Percentiles rank a stretch among this genome's conserved stretches.
Conservation (phyloP, 37 sponge, comb jelly and placozoan genomes). For the Chondrilla cf. caribensis region DNA sequence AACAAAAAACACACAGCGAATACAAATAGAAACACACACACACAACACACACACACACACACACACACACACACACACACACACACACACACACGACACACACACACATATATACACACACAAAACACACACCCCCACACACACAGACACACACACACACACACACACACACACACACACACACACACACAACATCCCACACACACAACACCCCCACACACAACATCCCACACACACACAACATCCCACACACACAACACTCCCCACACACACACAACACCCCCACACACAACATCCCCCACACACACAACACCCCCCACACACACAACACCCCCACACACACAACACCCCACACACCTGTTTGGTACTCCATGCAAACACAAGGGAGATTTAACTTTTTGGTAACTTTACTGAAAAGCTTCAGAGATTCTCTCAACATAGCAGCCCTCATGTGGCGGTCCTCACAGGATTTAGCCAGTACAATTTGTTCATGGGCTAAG, state of each 20-base stretch:
- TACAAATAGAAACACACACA: no score
- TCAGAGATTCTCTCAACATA: conserved; percentile 64
- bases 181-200: no score
- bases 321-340: no score
- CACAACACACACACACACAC: no score
- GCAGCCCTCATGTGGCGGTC: conserved; percentile 29
- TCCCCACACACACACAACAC: background rate
- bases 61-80: no score
- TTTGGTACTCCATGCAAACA: conserved; percentile 66
- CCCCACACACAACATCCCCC: background rate
- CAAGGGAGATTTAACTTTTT: conserved; percentile 60
- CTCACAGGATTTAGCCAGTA: conserved; percentile 39
- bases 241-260: no score
- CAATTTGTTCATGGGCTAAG: conserved; percentile 53
- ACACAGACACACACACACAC: conserved; percentile 7
- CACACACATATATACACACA: no score
- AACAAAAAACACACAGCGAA: no score
- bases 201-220: no score
- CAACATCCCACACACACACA: background rate
- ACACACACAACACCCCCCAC: no score
- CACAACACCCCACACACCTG: background rate
- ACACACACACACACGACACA: background rate
- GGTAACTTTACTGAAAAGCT: conserved; percentile 69
- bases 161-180: conserved; percentile 9
- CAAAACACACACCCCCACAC: background rate